A percentile compares a stretch with the other conserved stretches of the same genome.
phyloP scores from a whole-genome alignment of 2,797 vertebrate genomes.

The Salmo trutta region DNA sequence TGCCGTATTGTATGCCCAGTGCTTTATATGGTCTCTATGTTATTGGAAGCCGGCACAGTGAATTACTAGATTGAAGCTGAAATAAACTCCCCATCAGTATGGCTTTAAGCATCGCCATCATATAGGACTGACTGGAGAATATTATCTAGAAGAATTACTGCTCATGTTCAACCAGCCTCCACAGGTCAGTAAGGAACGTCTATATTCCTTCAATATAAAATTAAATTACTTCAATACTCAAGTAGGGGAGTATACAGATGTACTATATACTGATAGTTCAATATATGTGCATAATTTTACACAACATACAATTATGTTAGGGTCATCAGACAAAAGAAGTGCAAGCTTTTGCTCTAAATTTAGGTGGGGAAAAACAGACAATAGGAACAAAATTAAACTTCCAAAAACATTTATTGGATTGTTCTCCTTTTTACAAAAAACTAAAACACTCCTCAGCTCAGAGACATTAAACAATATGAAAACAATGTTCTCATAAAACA shows the following conservation, averaged over 20 bases:
- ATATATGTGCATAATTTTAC: background rate
- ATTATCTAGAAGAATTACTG: slow-evolving; percentile 21
- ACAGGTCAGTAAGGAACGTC: background rate
- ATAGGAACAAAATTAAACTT: slow-evolving; percentile 12
- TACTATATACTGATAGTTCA: background rate
- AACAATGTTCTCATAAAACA: slow-evolving; percentile 15
- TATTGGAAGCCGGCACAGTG: slow-evolving; percentile 10
- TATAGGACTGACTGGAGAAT: background rate
- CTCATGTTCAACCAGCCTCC: slow-evolving; percentile 12
- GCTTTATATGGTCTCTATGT: slow-evolving; percentile 20
- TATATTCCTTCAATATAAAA: background rate
- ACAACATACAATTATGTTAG: background rate
- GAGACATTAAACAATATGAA: background rate
- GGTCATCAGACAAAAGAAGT: background rate
- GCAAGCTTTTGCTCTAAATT: background rate
- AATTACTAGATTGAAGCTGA: slow-evolving; percentile 32
- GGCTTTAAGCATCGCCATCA: slow-evolving; percentile 21
- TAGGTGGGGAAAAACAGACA: background rate
- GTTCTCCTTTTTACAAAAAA: slow-evolving; percentile 35
- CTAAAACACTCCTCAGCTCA: slow-evolving; percentile 38
- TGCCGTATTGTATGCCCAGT: background rate
- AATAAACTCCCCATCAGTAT: slow-evolving; percentile 11
- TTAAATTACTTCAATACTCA: background rate
- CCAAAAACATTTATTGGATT: slow-evolving; percentile 61
- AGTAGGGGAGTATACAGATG: background rate